These are phyloP conservation scores for Adineta ricciae DNA, from an alignment of 2,888 invertebrate genomes.

Conservation along the genomic window DNA sequence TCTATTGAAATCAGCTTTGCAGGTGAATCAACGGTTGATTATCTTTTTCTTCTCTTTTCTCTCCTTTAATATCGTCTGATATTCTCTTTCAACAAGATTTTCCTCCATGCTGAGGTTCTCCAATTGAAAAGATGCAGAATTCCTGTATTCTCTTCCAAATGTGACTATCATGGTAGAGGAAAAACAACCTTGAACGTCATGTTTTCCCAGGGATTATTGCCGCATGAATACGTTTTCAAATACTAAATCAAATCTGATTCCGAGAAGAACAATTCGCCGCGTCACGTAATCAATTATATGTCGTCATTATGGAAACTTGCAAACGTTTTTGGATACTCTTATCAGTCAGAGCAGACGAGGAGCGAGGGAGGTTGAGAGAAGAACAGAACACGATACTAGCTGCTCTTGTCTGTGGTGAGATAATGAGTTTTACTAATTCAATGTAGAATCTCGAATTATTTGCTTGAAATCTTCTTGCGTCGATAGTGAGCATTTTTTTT, in stretches of 20 bases:
- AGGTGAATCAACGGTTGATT: no score
- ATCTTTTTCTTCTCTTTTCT: no score
- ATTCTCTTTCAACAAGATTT: no score
- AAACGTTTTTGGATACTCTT: no score
- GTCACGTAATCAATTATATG: no score
- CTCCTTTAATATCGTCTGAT: no score
- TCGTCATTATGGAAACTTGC: no score
- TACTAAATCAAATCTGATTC: not conserved
- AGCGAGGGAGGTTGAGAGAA: not conserved
- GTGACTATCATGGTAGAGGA: not conserved
- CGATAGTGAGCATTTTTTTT: not conserved
- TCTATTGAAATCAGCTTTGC: no score
- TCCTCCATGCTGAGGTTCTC: not conserved
- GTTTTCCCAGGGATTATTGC: not conserved
- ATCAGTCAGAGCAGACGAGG: not conserved
- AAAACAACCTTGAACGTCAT: not conserved
- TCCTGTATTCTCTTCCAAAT: not conserved
- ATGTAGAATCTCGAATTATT: not conserved
- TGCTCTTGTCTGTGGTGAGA: not conserved
- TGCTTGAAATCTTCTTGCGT: not conserved
- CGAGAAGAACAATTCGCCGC: not conserved
- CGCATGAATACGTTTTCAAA: not conserved
- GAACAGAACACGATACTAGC: no score
- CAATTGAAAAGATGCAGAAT: not conserved
- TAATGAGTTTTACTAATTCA: not conserved